phyloP scores from a whole-genome alignment of 64 coral and sea anemone genomes.

The Acropora yongei region DNA sequence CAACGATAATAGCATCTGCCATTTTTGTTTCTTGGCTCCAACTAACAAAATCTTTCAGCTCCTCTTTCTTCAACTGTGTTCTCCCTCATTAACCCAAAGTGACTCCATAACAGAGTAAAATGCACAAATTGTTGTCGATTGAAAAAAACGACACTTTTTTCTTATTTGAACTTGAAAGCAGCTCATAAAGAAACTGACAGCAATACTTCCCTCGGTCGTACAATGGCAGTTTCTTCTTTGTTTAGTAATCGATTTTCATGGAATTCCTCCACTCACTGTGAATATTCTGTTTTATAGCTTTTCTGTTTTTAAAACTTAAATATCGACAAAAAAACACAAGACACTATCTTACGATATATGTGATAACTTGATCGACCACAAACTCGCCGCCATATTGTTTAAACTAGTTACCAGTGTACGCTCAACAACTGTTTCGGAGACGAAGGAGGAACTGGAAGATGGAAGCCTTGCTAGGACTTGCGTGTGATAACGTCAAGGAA shows the following conservation, averaged over 20 bases:
- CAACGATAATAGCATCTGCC: conserved; percentile 38
- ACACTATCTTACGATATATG: background rate
- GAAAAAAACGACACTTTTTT: background rate
- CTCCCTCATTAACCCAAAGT: background rate
- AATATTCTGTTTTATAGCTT: background rate
- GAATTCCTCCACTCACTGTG: background rate
- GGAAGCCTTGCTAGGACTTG: too few relatives aligned
- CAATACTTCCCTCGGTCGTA: background rate
- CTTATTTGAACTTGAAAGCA: background rate
- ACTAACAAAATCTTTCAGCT: background rate
- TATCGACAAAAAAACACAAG: background rate
- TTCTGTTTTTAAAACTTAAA: background rate
- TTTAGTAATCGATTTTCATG: too few relatives aligned
- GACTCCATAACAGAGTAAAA: background rate
- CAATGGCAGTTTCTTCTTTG: background rate
- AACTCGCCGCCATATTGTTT: background rate
- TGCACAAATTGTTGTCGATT: background rate
- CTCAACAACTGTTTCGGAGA: background rate
- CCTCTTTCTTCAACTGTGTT: background rate
- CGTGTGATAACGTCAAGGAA: too few relatives aligned
- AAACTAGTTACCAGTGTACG: background rate
- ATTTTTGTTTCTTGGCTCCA: background rate
- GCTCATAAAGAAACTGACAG: background rate
- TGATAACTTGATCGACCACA: background rate
- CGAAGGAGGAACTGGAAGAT: too few relatives aligned